A percentile compares a stretch with the other conserved stretches of the same genome.
These are phyloP conservation scores for Chaunax sp. DNA, from an alignment of 2,797 vertebrate genomes.

Conservation along the genomic window DNA sequence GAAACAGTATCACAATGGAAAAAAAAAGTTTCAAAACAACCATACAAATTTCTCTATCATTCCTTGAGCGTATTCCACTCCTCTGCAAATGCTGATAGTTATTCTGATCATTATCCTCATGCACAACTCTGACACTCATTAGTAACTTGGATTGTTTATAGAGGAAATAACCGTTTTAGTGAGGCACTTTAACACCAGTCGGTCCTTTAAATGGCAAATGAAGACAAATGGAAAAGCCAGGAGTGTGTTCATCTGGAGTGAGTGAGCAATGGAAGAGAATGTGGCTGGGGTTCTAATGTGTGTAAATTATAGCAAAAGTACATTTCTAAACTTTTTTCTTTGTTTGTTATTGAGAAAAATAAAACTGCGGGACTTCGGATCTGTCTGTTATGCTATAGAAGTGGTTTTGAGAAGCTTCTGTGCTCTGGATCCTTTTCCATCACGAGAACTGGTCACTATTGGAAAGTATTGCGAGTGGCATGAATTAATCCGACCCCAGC, in stretches of 20 bases:
- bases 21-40: too few species aligned
- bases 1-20: too few species aligned
- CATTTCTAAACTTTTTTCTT: too few species aligned
- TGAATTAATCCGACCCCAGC: not conserved
- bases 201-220: not conserved
- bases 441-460: not conserved
- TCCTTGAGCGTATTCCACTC: too few species aligned
- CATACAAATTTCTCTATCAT: too few species aligned
- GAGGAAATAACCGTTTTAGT: slow-evolving; percentile 1
- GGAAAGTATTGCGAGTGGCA: not conserved
- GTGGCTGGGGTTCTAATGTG: not conserved
- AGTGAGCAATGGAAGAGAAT: not conserved
- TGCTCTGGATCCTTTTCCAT: not conserved
- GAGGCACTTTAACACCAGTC: not conserved
- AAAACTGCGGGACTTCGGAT: too few species aligned
- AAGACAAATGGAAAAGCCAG: not conserved
- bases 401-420: not conserved
- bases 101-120: not conserved
- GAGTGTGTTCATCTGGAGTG: not conserved
- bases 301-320: not conserved
- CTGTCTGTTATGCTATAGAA: not conserved
- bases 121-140: not conserved
- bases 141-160: not conserved
- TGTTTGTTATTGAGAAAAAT: too few species aligned
- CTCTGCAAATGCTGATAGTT: too few species aligned